Conservation (phyloP, 2,888 invertebrate species). For the Sarcophaga subvicina region DNA sequence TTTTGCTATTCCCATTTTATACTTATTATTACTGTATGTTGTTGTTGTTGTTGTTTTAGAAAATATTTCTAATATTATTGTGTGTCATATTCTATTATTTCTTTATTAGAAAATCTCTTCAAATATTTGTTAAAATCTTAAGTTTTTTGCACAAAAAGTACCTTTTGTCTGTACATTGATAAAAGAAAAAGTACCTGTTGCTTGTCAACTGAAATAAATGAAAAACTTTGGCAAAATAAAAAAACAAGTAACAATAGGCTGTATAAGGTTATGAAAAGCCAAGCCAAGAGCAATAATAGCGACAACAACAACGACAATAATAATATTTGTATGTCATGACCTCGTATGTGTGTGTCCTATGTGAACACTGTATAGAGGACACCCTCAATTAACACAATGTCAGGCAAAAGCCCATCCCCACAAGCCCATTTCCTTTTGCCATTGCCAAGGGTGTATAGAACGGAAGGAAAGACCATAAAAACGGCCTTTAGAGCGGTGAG, state of each 20-base stretch:
- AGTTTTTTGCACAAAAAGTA: constrained; percentile 3
- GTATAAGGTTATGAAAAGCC: too few species aligned
- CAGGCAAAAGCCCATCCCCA: background rate
- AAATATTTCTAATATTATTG: too few species aligned
- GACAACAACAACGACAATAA: constrained; percentile 29
- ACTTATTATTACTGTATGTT: background rate
- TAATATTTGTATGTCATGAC: constrained; percentile 43
- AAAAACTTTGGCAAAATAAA: too few species aligned
- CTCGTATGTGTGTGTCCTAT: background rate
- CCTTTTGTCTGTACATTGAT: background rate
- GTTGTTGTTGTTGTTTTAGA: too few species aligned
- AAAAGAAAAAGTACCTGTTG: constrained; percentile 41
- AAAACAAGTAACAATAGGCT: too few species aligned
- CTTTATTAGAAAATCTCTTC: too few species aligned
- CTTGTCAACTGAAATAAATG: background rate
- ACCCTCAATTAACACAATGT: constrained; percentile 37
- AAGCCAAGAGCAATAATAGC: background rate
- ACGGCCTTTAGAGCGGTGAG: background rate
- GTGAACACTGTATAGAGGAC: constrained; percentile 7
- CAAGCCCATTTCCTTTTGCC: background rate
- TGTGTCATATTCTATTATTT: too few species aligned
- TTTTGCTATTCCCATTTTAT: constrained; percentile 1
- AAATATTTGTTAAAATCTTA: background rate
- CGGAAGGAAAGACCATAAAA: constrained; percentile 19
- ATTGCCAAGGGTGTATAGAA: constrained; percentile 9